phyloP scores from a whole-genome alignment of 2,113 vertebrate species.

The Cheirogaleus medius region DNA sequence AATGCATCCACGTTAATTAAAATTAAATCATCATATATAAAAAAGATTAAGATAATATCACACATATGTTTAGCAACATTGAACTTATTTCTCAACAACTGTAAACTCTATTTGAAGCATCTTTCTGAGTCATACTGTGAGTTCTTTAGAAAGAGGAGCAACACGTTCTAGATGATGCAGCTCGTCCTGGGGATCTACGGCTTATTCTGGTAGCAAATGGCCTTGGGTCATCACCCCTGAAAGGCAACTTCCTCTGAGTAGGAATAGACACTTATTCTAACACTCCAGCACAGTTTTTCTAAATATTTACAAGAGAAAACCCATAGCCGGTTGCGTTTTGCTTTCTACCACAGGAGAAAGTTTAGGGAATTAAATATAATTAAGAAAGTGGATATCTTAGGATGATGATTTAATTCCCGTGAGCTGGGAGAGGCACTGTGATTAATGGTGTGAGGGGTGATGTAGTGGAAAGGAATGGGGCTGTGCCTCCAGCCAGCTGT shows the following conservation, averaged over 20 bases:
- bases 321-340: neutral
- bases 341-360: neutral
- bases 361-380: slow-evolving; percentile 30
- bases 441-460: neutral
- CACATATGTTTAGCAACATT: neutral
- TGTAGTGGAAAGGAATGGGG: neutral
- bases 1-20: neutral
- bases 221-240: neutral
- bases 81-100: neutral
- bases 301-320: slow-evolving; percentile 39
- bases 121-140: neutral
- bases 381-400: neutral
- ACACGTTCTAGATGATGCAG: neutral
- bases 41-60: neutral
- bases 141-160: neutral
- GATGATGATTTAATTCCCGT: neutral
- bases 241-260: neutral
- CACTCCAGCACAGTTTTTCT: neutral
- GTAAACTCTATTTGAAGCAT: neutral
- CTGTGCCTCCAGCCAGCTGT: rapidly evolving
- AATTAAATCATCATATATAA: neutral
- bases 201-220: neutral
- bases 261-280: neutral
- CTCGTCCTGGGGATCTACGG: neutral
- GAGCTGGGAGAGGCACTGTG: neutral